Evolutionary conservation across 2,888 invertebrate species (phyloP), one percentile per base, ranked within the genome.

Genomic region (Cantharis flavilabris): DNA sequence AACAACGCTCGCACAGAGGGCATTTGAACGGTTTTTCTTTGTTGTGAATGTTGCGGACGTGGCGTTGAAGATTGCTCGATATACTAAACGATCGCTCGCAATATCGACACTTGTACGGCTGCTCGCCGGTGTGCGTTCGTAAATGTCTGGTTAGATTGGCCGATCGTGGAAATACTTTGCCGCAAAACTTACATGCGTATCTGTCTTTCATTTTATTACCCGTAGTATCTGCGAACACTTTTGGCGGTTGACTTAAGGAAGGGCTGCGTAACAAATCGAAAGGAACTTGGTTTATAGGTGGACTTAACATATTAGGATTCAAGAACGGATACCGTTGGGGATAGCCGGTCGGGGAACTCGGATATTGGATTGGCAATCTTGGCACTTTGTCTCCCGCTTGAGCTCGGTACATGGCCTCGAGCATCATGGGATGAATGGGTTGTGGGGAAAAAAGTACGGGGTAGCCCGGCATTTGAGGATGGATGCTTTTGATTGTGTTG

Each of bases 31-130:
- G 98, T 84, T 98, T 95, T 89, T 97, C 97, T 88, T 99, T 99
- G 89, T 99, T 99, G 90, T 99, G 99, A 82, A 99, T 99, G 88
- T 99, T 99, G 81, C 99, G 92, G 71, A 99, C 98, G 90, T 99
- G 99, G 75, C 99, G 93, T 88, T 99, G 98, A 78, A 99, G 92
- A 87, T 99, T 99, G 81, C 98, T 98, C 3, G 98, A 98, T 89
- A 99, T 99, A 86, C 98, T 98, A 91, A 99, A 99, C 81, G 97
- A 98, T 81, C 99, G 92, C 88, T 98, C 98, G 91, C 99, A 99
- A 89, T 98, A 98, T 89, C 98, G 97, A 90, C 99, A 99, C 88
- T 97, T 97, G 90, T 98, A 98, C 14, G 98, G 98, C 87, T 98
- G 98, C 87, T 99, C 99, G 73, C 99, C 99, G 4, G 99, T 99